These are phyloP conservation scores for Campylomormyrus tamandua DNA, from an alignment of 2,113 vertebrate species.

Conservation along the genomic window DNA sequence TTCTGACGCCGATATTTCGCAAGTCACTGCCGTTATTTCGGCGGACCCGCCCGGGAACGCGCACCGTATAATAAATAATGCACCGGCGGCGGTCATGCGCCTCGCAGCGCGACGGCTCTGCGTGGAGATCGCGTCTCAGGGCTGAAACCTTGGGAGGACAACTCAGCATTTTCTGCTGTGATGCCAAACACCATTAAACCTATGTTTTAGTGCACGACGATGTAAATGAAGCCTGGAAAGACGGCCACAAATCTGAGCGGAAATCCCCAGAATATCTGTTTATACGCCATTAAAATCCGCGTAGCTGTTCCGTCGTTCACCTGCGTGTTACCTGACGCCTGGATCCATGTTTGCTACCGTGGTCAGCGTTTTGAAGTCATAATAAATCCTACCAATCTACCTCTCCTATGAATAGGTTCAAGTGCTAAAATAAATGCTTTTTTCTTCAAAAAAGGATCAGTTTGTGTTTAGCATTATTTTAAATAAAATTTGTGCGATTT, in stretches of 20 bases:
- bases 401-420: background rate
- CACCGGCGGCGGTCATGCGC: background rate
- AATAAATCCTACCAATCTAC: background rate
- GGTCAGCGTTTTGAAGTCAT: background rate
- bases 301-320: background rate
- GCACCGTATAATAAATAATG: constrained; percentile 16
- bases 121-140: background rate
- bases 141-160: background rate
- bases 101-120: background rate
- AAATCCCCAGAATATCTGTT: background rate
- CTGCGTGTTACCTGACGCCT: background rate
- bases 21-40: background rate
- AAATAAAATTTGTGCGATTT: background rate
- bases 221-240: background rate
- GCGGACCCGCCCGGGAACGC: background rate
- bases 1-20: background rate
- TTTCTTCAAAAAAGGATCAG: background rate
- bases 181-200: background rate
- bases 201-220: background rate
- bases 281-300: background rate
- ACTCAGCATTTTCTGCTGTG: constrained; percentile 3
- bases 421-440: background rate
- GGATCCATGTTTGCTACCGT: background rate
- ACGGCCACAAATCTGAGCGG: background rate
- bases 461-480: background rate